Evolutionary conservation across 1,140 invertebrate genomes (phyloP), one percentile per base, ranked within the genome.

Genomic region (Pectinophora gossypiella): DNA sequence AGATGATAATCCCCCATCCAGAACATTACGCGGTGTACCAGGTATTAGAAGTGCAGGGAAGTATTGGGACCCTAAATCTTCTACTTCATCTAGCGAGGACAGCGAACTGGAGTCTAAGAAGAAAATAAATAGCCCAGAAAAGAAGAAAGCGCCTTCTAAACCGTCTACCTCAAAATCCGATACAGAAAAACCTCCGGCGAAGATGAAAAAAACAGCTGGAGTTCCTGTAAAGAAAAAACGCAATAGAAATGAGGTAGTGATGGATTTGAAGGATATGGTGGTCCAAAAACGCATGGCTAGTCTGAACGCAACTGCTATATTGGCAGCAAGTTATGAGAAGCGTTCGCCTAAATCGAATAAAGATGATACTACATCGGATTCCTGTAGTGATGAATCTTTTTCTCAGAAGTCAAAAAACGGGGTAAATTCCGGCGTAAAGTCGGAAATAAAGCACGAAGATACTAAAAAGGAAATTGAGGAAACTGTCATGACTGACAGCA

Each of bases 251-350:
- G 93, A 94, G 70, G 89, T 95, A 20, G 91, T 94, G 15, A 95
- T 96, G 91, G 95, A 96, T 71, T 85, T 96, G 40, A 95, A 95
- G 68, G 94, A 95, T 61, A 95, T 96, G 91, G 93, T 97, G 0
- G 95, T 96, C 1, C 91, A 93, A 60, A 97, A 97, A 72, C 90
- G 96, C 19, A 97, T 98, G 96, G 96, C 96, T 7, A 97, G 95
- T 72, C 83, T 98, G 16, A 98, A 98, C 84, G 96, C 96, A 7
- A 94, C 95, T 7, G 96, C 96, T 12, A 98, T 98, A 61, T 88
- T 98, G 57, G 95, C 96, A 1, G 96, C 96, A 16, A 96, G 94
- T 54, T 97, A 97, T 72, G 96, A 97, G 73, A 95, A 94, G 77
- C 89, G 91, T 18, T 88, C 90, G 21, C 89, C 89, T 15, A 89